phyloP scores from a whole-genome alignment of 2,797 vertebrate species.

The Halcyon chelicuti region DNA sequence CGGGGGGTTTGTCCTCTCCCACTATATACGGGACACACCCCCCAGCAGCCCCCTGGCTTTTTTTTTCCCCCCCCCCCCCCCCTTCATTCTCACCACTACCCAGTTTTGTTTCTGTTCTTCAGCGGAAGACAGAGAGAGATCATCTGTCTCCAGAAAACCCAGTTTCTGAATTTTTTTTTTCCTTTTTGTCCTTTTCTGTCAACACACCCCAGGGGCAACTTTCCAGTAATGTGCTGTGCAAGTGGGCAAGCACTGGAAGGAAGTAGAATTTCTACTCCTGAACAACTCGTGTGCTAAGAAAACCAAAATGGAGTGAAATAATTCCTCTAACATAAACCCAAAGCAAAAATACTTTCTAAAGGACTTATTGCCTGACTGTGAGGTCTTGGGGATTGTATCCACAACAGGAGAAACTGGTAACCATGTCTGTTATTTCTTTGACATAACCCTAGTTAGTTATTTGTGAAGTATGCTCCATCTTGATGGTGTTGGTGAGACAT shows the following conservation, averaged over 20 bases:
- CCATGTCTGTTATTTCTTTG: neutral
- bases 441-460: neutral
- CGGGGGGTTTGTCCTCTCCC: no score
- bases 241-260: neutral
- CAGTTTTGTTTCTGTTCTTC: neutral
- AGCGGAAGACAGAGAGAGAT: neutral
- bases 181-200: neutral
- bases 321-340: neutral
- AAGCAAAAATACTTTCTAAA: neutral
- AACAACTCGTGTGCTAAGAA: neutral
- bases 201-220: neutral
- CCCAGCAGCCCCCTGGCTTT: no score
- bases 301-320: neutral
- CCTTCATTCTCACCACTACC: rapidly evolving
- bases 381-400: neutral
- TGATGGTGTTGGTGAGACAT: neutral
- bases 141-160: neutral
- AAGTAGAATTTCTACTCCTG: neutral
- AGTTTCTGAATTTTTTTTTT: neutral
- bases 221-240: neutral
- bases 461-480: neutral
- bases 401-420: neutral
- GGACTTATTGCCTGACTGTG: neutral
- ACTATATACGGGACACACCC: no score
- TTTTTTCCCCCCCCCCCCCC: no score